Evolutionary conservation across 2,113 vertebrate genomes (phyloP).

Genomic region (Phodopus roborovskii): DNA sequence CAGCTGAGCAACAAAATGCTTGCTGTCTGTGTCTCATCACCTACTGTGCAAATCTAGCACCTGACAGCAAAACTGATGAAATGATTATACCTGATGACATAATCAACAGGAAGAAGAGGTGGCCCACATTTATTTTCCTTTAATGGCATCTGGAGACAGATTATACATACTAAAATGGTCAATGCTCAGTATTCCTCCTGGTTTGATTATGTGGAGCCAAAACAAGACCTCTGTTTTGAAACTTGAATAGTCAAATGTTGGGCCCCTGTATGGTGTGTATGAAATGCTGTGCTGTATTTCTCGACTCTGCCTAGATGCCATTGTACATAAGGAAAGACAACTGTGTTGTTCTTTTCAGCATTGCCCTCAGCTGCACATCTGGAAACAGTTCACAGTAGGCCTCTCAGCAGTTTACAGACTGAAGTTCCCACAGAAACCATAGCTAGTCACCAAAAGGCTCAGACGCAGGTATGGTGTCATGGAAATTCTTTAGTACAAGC

Average conservation of each 20-base stretch:
- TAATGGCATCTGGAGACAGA: slow-evolving; percentile 41
- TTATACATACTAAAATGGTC: neutral
- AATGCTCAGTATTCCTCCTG: slow-evolving; percentile 15
- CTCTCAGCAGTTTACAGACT: neutral
- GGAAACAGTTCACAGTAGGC: slow-evolving; percentile 17
- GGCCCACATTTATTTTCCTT: neutral
- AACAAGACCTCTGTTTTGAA: slow-evolving; percentile 31
- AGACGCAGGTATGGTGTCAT: neutral
- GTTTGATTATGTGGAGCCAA: slow-evolving; percentile 28
- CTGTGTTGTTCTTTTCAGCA: slow-evolving; percentile 64
- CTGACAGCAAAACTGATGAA: slow-evolving; percentile 70
- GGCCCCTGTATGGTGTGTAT: slow-evolving; percentile 49
- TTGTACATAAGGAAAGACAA: slow-evolving; percentile 58
- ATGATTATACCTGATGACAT: slow-evolving; percentile 77
- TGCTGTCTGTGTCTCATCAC: neutral
- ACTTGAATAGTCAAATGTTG: slow-evolving; percentile 36
- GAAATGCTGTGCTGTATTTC: slow-evolving; percentile 69
- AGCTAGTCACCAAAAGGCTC: neutral
- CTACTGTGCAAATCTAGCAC: slow-evolving; percentile 54
- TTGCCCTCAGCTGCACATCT: slow-evolving; percentile 35
- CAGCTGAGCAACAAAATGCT: neutral
- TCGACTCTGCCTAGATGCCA: slow-evolving; percentile 62
- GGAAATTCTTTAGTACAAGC: neutral
- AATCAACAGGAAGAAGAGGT: slow-evolving; percentile 52
- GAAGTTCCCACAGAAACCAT: slow-evolving; percentile 22